Conservation (phyloP, 1,140 invertebrate genomes). For the Nomia melanderi region DNA sequence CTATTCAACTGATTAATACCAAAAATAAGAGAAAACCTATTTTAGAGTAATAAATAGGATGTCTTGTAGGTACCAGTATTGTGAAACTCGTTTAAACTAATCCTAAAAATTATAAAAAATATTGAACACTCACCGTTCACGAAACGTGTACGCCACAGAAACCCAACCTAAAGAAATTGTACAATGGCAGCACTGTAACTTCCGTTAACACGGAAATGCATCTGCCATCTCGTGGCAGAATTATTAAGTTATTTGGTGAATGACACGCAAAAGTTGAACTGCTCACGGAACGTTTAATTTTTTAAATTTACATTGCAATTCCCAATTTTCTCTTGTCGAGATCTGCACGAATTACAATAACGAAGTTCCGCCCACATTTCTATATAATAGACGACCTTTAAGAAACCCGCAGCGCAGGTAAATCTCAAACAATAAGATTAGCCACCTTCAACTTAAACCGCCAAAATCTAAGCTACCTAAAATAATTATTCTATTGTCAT, state of each 20-base stretch:
- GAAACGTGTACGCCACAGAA: constrained; percentile 61
- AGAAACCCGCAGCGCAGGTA: no score
- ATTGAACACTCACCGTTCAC: constrained; percentile 50
- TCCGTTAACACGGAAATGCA: constrained; percentile 25
- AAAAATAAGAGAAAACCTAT: not conserved
- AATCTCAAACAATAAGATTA: no score
- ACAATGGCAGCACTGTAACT: constrained; percentile 23
- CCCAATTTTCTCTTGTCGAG: no score
- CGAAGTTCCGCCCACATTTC: no score
- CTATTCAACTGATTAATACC: constrained; percentile 3
- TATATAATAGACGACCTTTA: no score
- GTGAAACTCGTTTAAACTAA: not conserved
- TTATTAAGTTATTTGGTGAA: not conserved
- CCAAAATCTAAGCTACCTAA: no score
- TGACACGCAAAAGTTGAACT: no score
- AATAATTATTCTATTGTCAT: no score
- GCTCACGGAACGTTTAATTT: no score
- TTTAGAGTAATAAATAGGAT: not conserved
- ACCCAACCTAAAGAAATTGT: constrained; percentile 51
- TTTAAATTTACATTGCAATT: no score
- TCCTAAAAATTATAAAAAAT: constrained; percentile 10
- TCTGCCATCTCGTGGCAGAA: constrained; percentile 12
- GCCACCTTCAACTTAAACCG: no score
- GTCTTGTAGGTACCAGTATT: not conserved
- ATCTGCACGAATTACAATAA: no score